Conservation (phyloP, 2,113 vertebrate genomes). For the Arvicanthis niloticus region DNA sequence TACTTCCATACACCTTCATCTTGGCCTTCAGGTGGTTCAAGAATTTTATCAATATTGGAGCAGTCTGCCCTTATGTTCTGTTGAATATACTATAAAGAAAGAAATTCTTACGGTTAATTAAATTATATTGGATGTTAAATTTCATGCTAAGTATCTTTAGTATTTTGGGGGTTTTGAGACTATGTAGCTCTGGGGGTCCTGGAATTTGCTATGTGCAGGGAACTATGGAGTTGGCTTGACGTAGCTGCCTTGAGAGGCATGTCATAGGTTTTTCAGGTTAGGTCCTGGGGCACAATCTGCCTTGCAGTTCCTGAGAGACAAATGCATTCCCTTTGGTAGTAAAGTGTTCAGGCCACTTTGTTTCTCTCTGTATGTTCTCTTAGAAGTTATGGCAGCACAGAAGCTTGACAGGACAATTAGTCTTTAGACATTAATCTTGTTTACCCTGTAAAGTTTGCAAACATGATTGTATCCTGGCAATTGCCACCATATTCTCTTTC, state of each 20-base stretch:
- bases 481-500: neutral
- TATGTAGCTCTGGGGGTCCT: neutral
- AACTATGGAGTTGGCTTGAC: neutral
- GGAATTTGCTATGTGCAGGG: neutral
- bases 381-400: neutral
- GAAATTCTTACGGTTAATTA: slow-evolving; percentile 64
- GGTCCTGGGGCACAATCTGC: neutral
- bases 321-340: neutral
- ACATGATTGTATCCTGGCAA: neutral
- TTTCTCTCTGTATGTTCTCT: neutral
- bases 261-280: neutral
- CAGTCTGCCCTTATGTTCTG: slow-evolving; percentile 98
- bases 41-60: slow-evolving; percentile 99
- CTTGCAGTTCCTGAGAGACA: neutral
- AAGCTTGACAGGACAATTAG: neutral
- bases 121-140: slow-evolving; percentile 1
- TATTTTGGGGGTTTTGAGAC: neutral
- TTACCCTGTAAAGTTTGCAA: neutral
- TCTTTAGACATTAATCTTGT: neutral
- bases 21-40: slow-evolving; percentile 98
- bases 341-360: neutral
- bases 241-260: neutral
- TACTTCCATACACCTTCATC: slow-evolving; percentile 99
- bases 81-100: slow-evolving; percentile 94
- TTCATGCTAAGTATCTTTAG: slow-evolving; percentile 35